Evolutionary conservation across 92 coral and sea anemone species (phyloP), one percentile per base, ranked within the genome.

Genomic region (Montipora capitata): DNA sequence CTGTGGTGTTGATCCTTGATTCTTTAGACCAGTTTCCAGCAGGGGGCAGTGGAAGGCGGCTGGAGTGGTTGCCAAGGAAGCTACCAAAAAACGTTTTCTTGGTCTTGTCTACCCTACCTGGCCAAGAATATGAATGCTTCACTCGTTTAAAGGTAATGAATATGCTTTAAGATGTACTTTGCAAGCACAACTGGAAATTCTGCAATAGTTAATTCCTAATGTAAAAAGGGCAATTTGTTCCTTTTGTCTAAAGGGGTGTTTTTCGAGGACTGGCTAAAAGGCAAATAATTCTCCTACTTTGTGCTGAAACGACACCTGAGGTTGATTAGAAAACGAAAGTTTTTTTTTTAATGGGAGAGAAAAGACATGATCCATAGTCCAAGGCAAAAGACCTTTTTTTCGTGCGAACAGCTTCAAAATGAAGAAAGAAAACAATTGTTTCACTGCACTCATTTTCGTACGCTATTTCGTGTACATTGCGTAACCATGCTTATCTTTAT

Each of bases 11-110:
- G 48, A 84, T 98, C 68, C 90, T 98, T n/a, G 99, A 98, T 87
- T 98, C 99, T 8, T 87, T 98, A 58, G 99, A 98, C 79, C 99
- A 98, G 82, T 76, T 96, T 52, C 94, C 96, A 11, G 88, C 93
- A 20, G 98, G 91, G 65, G 95, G 94, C 13, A 97, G 99, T 44
- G 98, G 98, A 14, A 94, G 92, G 48, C 98, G 95, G 70, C 72
- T 98, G 82, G 98, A 91, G 48, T 98, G 99, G 99, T 65, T 98
- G 63, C 99, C 99, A 5, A 91, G 77, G 66, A 76, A 86, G 6
- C 84, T 96, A 44, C 98, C 98, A 4, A 89, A 92, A 67, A 67
- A 94, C 65, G 94, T 92, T 41, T 94, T 89, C 78, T 83, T 96
- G 82, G 76, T 98, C 20, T 75, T 98, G 65, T 98, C 99, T 1